Evolutionary conservation across 1,140 invertebrate species (phyloP), one percentile per base, ranked within the genome.

Genomic region (Pomacea maculata): DNA sequence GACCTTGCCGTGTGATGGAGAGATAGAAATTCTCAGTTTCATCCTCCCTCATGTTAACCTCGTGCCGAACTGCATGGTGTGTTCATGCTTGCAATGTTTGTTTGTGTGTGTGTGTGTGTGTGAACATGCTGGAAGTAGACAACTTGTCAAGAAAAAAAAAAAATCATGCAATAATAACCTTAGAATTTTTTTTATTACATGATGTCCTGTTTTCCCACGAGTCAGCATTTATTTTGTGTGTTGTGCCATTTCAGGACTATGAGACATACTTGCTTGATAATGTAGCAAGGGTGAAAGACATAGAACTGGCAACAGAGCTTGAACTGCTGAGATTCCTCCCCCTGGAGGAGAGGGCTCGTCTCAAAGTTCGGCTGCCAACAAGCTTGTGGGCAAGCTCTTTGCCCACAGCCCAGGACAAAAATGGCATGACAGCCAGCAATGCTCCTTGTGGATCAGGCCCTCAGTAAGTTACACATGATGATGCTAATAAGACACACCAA

Each of bases 61-160:
- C 29, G 72, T 79, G 57, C 83, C 86, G 8, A 86, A 86, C 80
- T 86, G 86, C 77, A 57, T 84, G 83, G 86, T 86, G 70, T 67
- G 81, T 57, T 73, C 12, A 73, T 19, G 21, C 71, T 19, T 7
- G 34, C 73, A 17, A 12, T 75, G 29, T 64, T 3, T 45, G 17
- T 29, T 1, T 65, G n/a, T 78, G 7, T 52, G 45, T 78, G 7
- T 14, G 15, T 61, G 57, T 45, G 34, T 45, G 34, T 45, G 34
- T 4, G 6, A 45, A 45, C 34, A 45, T 45, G 34, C 34, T 45
- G 34, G 34, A 45, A 45, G 2, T 6, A 45, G 34, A 45, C 6
- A 45, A 45, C 34, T 45, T 45, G 34, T 45, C 3, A 45, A 45
- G 0, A 25, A 25, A 25, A 0, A 45, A 45, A 45, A 45, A 4